These are phyloP conservation scores for Phaetusa simplex DNA, from an alignment of 2,113 vertebrate genomes.

Conservation along the genomic window DNA sequence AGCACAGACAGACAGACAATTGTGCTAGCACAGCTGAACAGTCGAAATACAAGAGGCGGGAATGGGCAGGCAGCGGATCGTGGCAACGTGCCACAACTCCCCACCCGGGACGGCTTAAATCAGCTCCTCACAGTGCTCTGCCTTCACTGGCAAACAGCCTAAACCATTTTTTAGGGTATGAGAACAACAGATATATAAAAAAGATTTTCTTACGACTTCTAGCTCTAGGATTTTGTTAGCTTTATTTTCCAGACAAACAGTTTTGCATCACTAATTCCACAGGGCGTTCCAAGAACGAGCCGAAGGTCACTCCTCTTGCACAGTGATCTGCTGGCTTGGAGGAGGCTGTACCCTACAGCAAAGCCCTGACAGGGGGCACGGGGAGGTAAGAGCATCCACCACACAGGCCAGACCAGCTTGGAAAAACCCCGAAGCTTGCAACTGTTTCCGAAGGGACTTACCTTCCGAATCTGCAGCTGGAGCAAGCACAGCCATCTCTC, in stretches of 20 bases:
- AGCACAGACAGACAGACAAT: conserved; percentile 4
- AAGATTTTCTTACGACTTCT: background rate
- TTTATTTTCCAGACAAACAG: background rate
- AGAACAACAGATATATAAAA: background rate
- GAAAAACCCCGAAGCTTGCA: background rate
- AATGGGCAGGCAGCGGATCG: background rate
- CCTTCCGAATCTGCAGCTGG: background rate
- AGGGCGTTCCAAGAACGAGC: background rate
- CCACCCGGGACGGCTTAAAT: background rate
- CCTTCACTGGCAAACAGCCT: background rate
- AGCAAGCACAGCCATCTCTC: background rate
- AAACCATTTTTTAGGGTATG: background rate
- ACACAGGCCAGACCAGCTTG: background rate
- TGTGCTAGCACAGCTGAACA: conserved; percentile 37
- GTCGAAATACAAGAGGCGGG: background rate
- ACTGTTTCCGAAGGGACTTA: background rate
- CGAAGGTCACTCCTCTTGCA: background rate
- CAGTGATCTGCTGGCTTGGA: background rate
- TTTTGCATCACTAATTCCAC: background rate
- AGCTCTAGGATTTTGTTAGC: background rate
- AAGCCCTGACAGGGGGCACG: background rate
- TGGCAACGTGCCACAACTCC: background rate
- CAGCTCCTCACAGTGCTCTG: background rate
- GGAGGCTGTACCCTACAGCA: background rate
- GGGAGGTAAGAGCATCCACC: background rate